phyloP scores from a whole-genome alignment of 2,888 invertebrate species.

The Melieria crassipennis region DNA sequence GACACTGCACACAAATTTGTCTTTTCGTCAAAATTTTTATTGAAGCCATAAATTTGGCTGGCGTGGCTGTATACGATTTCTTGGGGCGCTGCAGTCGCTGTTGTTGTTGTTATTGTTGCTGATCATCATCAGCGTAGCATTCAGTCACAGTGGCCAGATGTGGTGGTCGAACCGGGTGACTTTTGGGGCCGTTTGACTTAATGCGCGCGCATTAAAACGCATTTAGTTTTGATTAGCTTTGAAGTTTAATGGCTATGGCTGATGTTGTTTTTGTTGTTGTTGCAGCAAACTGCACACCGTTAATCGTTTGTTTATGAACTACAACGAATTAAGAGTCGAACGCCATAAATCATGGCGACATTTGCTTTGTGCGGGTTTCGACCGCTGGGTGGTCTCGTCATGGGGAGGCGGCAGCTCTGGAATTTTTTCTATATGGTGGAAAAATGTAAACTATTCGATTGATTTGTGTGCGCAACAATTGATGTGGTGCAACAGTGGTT shows the following conservation, averaged over 20 bases:
- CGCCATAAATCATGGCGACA: conserved; percentile 26
- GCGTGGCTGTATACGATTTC: conserved; percentile 14
- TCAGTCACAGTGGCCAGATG: conserved; percentile 15
- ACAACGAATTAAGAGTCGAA: conserved; percentile 21
- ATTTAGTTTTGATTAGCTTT: neutral
- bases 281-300: conserved; percentile 8
- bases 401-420: neutral
- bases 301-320: conserved; percentile 28
- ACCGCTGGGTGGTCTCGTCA: conserved; percentile 17
- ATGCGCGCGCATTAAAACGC: conserved; percentile 1
- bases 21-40: conserved; percentile 27
- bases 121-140: conserved; percentile 13
- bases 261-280: conserved; percentile 18
- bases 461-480: too few species aligned
- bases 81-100: conserved; percentile 1
- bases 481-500: too few species aligned
- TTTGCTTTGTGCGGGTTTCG: conserved; percentile 6
- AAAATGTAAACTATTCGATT: too few species aligned
- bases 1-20: conserved; percentile 16
- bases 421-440: too few species aligned
- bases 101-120: conserved; percentile 9
- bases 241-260: conserved; percentile 6
- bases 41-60: conserved; percentile 18
- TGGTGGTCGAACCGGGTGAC: neutral
- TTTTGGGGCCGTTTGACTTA: neutral